Evolutionary conservation across 2,113 vertebrate species (phyloP).

Genomic region (Dasyornis broadbenti): DNA sequence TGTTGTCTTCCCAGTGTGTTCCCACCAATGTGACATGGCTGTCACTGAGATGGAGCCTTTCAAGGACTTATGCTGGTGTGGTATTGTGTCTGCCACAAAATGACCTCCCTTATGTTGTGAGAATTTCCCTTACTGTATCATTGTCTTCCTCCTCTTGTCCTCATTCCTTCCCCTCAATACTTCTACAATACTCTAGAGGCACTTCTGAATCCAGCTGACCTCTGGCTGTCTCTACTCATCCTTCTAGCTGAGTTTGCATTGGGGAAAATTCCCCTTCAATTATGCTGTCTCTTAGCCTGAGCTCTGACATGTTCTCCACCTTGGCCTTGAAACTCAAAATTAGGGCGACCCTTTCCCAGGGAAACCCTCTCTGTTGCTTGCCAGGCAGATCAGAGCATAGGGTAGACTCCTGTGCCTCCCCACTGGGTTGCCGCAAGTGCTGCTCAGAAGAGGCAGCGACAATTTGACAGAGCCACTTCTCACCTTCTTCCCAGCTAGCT

Average conservation of each 20-base stretch:
- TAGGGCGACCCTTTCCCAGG: background rate
- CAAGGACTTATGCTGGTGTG: background rate
- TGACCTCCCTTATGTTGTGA: background rate
- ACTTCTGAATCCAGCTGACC: background rate
- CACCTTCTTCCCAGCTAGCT: background rate
- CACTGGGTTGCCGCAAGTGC: accelerated
- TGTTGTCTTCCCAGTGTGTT: background rate
- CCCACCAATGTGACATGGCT: background rate
- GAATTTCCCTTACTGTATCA: background rate
- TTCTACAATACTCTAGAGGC: background rate
- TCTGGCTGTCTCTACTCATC: background rate
- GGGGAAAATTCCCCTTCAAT: background rate
- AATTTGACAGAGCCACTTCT: background rate
- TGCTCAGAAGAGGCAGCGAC: accelerated
- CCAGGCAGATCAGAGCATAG: background rate
- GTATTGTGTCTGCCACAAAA: background rate
- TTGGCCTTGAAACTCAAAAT: background rate
- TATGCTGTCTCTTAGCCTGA: background rate
- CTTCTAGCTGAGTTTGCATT: background rate
- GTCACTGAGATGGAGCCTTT: background rate
- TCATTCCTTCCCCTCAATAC: background rate
- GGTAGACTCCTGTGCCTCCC: background rate
- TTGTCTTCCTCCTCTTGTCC: background rate
- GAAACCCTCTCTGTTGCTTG: background rate
- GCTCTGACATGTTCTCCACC: background rate